Percentiles rank a stretch among this genome's conserved stretches.
These are phyloP conservation scores for Stichopus horrens DNA, from an alignment of 53 echinoderm and acorn worm genomes.

Conservation along the genomic window DNA sequence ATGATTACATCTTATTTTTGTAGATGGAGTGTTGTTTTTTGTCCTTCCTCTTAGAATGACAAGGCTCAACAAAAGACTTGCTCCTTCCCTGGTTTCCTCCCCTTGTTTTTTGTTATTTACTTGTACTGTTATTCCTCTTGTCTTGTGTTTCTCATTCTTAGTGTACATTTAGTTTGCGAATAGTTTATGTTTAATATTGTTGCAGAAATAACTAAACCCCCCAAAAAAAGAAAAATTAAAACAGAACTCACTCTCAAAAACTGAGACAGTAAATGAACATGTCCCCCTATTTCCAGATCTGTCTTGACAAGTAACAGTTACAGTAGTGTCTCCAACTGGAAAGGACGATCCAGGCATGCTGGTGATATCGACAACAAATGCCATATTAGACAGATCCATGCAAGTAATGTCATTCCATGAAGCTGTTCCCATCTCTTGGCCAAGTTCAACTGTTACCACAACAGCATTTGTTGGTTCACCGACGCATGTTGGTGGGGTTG, in stretches of 20 bases:
- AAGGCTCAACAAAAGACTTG: too few relatives aligned
- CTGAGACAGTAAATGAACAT: constrained; percentile 27
- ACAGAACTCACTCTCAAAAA: constrained; percentile 4
- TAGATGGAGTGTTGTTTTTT: too few relatives aligned
- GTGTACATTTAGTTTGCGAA: too few relatives aligned
- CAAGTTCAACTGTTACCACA: background rate
- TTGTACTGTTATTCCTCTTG: too few relatives aligned
- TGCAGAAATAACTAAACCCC: too few relatives aligned
- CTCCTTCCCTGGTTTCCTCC: too few relatives aligned
- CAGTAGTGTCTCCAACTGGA: constrained; percentile 51
- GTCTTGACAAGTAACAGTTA: constrained; percentile 57
- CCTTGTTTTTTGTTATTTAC: too few relatives aligned
- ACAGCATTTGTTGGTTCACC: background rate
- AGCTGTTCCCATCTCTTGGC: background rate
- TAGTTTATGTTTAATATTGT: too few relatives aligned
- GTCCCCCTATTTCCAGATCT: constrained; percentile 12
- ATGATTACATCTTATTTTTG: too few relatives aligned
- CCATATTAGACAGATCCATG: constrained; percentile 46
- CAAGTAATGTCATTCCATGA: background rate
- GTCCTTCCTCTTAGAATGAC: too few relatives aligned
- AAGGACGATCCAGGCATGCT: constrained; percentile 52
- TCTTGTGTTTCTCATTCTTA: too few relatives aligned
- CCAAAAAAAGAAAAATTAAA: background rate
- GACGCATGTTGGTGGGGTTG: constrained; percentile 2
- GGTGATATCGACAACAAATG: background rate